A percentile compares a stretch with the other conserved stretches of the same genome.
phyloP scores from a whole-genome alignment of 1,140 invertebrate genomes.

The Ceratitis capitata region DNA sequence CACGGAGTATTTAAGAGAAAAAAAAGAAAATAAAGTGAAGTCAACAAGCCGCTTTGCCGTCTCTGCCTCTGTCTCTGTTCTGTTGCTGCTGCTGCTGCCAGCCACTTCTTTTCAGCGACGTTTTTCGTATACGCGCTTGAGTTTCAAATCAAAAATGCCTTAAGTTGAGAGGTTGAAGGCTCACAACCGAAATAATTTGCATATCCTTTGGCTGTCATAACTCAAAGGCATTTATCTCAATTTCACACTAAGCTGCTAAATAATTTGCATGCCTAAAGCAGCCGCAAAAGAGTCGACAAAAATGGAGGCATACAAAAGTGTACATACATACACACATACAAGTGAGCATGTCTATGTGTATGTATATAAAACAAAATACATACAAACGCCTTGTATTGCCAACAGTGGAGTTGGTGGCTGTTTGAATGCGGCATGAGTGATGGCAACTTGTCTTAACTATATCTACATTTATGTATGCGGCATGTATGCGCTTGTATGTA shows the following conservation, averaged over 20 bases:
- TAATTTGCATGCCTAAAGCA: constrained; percentile 20
- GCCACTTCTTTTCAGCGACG: too few relatives aligned
- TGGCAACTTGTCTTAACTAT: neutral
- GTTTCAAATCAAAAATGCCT: neutral
- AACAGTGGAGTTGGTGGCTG: neutral
- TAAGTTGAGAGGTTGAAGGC: neutral
- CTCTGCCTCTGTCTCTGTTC: neutral
- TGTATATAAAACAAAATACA: neutral
- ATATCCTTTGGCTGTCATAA: constrained; percentile 17
- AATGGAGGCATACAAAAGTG: neutral
- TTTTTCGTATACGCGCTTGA: neutral
- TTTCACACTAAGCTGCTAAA: constrained; percentile 28
- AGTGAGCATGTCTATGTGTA: too few relatives aligned
- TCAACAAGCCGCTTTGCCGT: neutral
- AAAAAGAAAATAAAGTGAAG: too few relatives aligned
- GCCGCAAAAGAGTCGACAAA: neutral
- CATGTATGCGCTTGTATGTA: neutral
- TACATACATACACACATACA: neutral
- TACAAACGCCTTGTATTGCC: neutral
- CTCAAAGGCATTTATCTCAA: constrained; percentile 31
- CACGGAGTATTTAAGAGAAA: neutral
- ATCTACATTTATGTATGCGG: too few relatives aligned
- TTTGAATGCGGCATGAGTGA: neutral
- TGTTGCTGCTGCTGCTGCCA: too few relatives aligned
- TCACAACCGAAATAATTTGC: constrained; percentile 1